Base-by-base conservation (phyloP, 2,888 invertebrate genomes). In the Tridacna crocea region DNA sequence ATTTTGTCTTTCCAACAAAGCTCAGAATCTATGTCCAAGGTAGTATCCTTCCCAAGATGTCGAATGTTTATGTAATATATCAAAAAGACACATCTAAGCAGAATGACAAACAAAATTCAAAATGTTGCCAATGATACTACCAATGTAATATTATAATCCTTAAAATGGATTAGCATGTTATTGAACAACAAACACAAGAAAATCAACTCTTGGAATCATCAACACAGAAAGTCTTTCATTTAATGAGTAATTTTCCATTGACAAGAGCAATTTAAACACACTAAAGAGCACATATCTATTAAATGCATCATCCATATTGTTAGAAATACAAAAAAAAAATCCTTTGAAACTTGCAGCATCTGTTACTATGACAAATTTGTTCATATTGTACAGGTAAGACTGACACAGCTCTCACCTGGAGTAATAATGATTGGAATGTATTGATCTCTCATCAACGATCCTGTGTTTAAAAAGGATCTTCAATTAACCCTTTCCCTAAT, bases 391-490 rank as follows among this genome's bases (percentile, higher is more conserved):
- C 70, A 70, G 70, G 70, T 70, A 70, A 51, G 51, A 19, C 70
- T 26, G 48, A 51, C 70, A 70, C 12, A 51, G 70, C 22, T 51
- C 19, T 70, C 70, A 70, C 70, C 70, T 70, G 70, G 46, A 70
- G 11, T 26, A 27, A 51, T 61, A 48, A 51, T 70, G 70, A 70
- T 70, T 70, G 70, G 70, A 70, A 70, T 70, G 70, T 70, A 70
- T 70, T 70, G 70, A 70, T 70, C 70, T 24, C 27, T 66, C 51
- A 70, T 13, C 26, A 70, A 19, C 11, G 70, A 70, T 70, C 46
- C 19, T 11, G 66, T 46, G 55, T 19, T 55, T 55, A 19, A 55
- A 55, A 55, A 55, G 15, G 55, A 55, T 19, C 19, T 11, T 55
- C 19, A 55, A 55, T 55, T 55, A 55, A 55, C 19, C 55, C 55